Conservation (phyloP, 2,113 vertebrate species). For the Pangasianodon gigas region DNA sequence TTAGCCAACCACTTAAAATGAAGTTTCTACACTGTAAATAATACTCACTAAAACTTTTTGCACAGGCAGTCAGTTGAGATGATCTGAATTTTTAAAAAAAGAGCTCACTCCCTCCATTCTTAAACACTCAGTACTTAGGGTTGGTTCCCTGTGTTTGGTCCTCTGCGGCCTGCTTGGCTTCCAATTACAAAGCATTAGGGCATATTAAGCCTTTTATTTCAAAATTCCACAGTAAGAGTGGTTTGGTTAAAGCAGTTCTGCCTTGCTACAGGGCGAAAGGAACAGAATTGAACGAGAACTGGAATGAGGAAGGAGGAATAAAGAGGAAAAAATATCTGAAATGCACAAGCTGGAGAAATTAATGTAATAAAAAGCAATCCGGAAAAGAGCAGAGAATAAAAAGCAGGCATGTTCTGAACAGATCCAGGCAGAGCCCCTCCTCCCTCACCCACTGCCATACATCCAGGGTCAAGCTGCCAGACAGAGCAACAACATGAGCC, state of each 20-base stretch:
- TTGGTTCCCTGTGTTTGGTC: conserved; percentile 48
- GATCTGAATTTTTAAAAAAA: neutral
- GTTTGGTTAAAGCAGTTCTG: conserved; percentile 59
- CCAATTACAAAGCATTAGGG: conserved; percentile 60
- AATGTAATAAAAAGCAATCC: conserved; percentile 9
- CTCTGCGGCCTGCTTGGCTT: conserved; percentile 58
- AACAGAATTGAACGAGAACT: conserved; percentile 11
- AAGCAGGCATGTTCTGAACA: neutral
- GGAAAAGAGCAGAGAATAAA: conserved; percentile 28
- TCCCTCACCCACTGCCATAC: conserved; percentile 11
- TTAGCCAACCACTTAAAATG: conserved; percentile 11
- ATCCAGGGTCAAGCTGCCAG: conserved; percentile 44
- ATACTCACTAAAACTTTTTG: neutral
- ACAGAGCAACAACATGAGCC: conserved; percentile 38
- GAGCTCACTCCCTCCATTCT: neutral
- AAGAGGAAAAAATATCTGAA: conserved; percentile 3
- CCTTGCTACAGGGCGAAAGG: conserved; percentile 33
- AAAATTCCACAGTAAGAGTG: conserved; percentile 65
- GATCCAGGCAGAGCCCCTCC: neutral
- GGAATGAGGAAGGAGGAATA: conserved; percentile 22
- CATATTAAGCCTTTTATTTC: conserved; percentile 62
- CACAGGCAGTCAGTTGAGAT: neutral
- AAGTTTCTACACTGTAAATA: neutral
- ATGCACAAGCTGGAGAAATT: conserved; percentile 6
- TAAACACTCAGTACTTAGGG: conserved; percentile 34